A percentile compares a stretch with the other conserved stretches of the same genome.
Conservation (phyloP, 2,797 vertebrate genomes). For the Tachyglossus aculeatus region DNA sequence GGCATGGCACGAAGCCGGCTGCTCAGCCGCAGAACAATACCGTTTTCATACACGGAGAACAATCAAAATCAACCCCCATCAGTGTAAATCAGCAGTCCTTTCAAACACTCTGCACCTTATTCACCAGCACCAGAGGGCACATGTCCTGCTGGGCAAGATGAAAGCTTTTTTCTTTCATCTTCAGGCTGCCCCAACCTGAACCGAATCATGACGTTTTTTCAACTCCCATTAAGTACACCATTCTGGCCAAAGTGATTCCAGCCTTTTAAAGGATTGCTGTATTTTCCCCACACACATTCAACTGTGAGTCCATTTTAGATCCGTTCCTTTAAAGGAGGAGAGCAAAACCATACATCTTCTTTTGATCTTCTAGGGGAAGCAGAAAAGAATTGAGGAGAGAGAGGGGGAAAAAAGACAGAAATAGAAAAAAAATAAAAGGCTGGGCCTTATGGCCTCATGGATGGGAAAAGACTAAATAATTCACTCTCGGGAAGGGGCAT, state of each 20-base stretch:
- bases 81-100: conserved; percentile 15
- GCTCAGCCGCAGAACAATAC: neutral
- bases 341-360: conserved; percentile 8
- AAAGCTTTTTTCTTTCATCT: conserved; percentile 46
- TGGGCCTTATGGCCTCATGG: too few relatives aligned
- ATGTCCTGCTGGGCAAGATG: conserved; percentile 25
- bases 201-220: conserved; percentile 32
- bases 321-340: conserved; percentile 4
- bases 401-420: too few relatives aligned
- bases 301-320: conserved; percentile 30
- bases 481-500: too few relatives aligned
- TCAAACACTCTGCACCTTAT: conserved; percentile 23
- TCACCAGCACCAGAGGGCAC: conserved; percentile 32
- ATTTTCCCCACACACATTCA: conserved; percentile 18
- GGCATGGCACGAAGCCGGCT: neutral
- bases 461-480: too few relatives aligned
- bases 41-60: neutral
- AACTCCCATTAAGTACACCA: conserved; percentile 27
- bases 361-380: neutral
- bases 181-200: conserved; percentile 18
- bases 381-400: too few relatives aligned
- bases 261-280: conserved; percentile 24
- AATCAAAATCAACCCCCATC: neutral
- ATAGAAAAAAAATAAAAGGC: too few relatives aligned
- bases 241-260: conserved; percentile 13